Evolutionary conservation across 1,140 invertebrate species (phyloP), one percentile per base, ranked within the genome.

Genomic region (Pararge aegeria): DNA sequence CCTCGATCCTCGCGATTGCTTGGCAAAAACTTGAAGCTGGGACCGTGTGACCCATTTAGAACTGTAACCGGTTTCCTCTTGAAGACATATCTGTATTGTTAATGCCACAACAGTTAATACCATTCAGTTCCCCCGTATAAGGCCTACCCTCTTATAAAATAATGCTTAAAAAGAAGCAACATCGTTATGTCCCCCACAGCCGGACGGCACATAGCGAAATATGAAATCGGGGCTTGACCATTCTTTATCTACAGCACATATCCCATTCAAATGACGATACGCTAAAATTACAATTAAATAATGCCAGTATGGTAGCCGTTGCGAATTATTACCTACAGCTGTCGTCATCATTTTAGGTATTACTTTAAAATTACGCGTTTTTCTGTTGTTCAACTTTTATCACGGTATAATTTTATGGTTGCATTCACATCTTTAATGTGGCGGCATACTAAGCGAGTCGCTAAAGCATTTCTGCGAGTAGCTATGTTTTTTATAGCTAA

Each of bases 11-110:
- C 67, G 73, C 73, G 64, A 74, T 82, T 61, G 58, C 55, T 78
- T 69, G 66, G 78, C 70, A 80, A 85, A 85, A 80, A 85, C 69
- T 71, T 71, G 79, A 70, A 77, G 74, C 66, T 73, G 77, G 68
- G 81, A 87, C 83, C 84, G 86, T 89, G 86, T 89, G 86, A 89
- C 86, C 86, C 86, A 89, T 89, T 87, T 87, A 86, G 75, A 65
- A 75, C 68, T 73, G 70, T 65, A 87, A 89, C 86, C 86, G 86
- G 86, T 89, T 89, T 85, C 73, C 68, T 82, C 78, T 83, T 81
- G 78, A 83, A 85, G 83, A 86, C 77, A 71, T 73, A 70, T 75
- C 75, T 70, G 68, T 64, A 87, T 89, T 87, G 83, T 89, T 80
- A 78, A 67, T 77, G 60, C 62, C 68, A 78, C 68, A 85, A 77